These are phyloP conservation scores for Sinocyclocheilus grahami DNA, from an alignment of 2,113 vertebrate species.

Conservation along the genomic window DNA sequence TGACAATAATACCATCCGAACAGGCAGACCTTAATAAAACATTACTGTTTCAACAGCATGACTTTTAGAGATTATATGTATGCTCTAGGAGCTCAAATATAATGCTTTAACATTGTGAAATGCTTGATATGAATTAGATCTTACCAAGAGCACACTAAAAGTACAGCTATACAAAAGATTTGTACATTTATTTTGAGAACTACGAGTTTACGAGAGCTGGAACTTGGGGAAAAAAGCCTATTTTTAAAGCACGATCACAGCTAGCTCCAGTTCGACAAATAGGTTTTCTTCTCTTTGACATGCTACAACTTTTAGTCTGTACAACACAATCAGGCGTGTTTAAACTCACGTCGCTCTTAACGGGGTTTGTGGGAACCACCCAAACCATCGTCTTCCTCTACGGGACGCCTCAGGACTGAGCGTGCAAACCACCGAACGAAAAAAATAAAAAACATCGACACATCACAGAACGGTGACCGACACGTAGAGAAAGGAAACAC, in stretches of 20 bases:
- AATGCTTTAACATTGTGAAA: slow-evolving; percentile 66
- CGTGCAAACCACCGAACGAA: slow-evolving; percentile 13
- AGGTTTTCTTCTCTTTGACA: background rate
- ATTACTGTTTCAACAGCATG: slow-evolving; percentile 81
- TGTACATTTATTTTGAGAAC: slow-evolving; percentile 12
- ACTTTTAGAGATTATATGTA: slow-evolving; percentile 61
- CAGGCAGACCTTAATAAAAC: slow-evolving; percentile 58
- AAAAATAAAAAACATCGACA: background rate
- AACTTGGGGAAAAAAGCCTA: background rate
- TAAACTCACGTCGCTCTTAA: background rate
- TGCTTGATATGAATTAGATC: slow-evolving; percentile 51
- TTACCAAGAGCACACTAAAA: slow-evolving; percentile 23
- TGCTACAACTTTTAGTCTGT: slow-evolving; percentile 20
- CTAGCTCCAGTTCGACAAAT: background rate
- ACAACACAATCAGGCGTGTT: slow-evolving; percentile 7
- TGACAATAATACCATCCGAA: slow-evolving; percentile 65
- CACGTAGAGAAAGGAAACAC: slow-evolving; percentile 1
- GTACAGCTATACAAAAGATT: slow-evolving; percentile 26
- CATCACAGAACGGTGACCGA: slow-evolving; percentile 21
- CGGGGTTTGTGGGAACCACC: background rate
- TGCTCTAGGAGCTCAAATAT: slow-evolving; percentile 78
- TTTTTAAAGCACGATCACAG: slow-evolving; percentile 38
- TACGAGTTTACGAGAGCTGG: background rate
- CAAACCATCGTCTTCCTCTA: background rate
- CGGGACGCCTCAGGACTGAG: background rate